Evolutionary conservation across 1,140 invertebrate genomes (phyloP), one percentile per base, ranked within the genome.

Genomic region (Platorchestia sp.): DNA sequence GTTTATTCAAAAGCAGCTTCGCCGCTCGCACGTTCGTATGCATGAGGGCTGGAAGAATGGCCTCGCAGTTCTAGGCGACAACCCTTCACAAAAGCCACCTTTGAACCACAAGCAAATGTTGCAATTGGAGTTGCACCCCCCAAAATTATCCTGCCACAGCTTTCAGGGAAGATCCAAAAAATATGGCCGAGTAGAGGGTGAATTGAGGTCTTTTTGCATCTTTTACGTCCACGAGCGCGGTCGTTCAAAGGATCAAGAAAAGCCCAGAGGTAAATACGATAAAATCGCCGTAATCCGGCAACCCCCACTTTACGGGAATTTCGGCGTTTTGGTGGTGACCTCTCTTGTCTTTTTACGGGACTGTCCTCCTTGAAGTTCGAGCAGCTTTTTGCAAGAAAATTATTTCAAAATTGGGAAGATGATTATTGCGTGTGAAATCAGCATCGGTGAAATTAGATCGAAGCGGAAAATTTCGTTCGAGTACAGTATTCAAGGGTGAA

Each of bases 81-180:
- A n/a, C 91, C 45, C 36, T 45, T 42, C 41, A 93, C 43, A 93
- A 93, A 93, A 45, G 7, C n/a, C 45, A 19, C 3, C 43, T 42
- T 40, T 93, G 91, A 42, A 45, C 36, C 43, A 93, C 43, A 93
- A 93, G 19, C 43, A 93, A 93, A 93, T 90, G 87, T 75, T 75
- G 59, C 59, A 36, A 75, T 36, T 75, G 10, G 59, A 75, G 59
- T 10, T 75, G 36, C 27, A 27, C 27, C 14, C 59, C 14, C 59
- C 59, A 42, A 89, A 89, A 89, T 89, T 89, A 89, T 42, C 10
- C 87, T 16, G 87, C 36, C 87, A 27, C 87, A 7, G 43, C 87
- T 44, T 89, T 89, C 87, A 89, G 59, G 27, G 59, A 75, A 75
- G 59, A 75, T 75, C 27, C 59, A 14, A 75, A 75, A 75, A 75